Evolutionary conservation across 2,113 vertebrate species (phyloP), one percentile per base, ranked within the genome.

Genomic region (Typhlomys cinereus): DNA sequence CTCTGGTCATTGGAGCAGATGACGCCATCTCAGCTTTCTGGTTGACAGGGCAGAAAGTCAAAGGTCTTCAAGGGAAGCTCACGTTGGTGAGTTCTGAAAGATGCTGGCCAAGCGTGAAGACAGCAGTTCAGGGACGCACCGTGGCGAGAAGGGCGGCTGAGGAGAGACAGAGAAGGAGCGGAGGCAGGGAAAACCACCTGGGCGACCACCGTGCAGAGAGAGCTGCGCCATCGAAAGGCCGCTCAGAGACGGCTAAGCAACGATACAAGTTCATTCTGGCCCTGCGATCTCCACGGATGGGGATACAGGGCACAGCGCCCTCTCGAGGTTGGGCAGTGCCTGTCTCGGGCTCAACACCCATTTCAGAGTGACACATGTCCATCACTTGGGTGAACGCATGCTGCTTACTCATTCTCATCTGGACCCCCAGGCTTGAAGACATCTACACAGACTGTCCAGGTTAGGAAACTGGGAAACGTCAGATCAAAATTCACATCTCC

Each of bases 401-500:
- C 59, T 10, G 6, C 21, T 20, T 23, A 27, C 48, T n/a, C 5
- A 27, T 50, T 91, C 79, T 75, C 41, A 48, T 90, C 23, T 76
- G 71, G 61, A 54, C 21, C 62, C 25, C 0, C 2, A 48, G 14
- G 34, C 62, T 92, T 88, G 73, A 90, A 61, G 41, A 57, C 41
- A 85, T 62, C 90, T 88, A 18, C 41, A 69, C 31, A 15, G 75
- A 69, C 73, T 78, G 50, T 5, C 44, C 57, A 62, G 29, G 62
- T 87, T 94, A 75, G 61, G 39, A 91, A 86, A 74, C n/a, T 50
- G 80, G 29, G 39, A 88, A 48, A 67, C n/a, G 59, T 86, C n/a
- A 69, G 41, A 75, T 54, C 52, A 67, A 70, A 83, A 66, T 46
- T 39, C 48, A 29, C 27, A 70, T 64, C 31, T 44, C 7, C 57